Evolutionary conservation across 2,797 vertebrate species (phyloP), one percentile per base, ranked within the genome.

Genomic region (Taeniopygia guttata): DNA sequence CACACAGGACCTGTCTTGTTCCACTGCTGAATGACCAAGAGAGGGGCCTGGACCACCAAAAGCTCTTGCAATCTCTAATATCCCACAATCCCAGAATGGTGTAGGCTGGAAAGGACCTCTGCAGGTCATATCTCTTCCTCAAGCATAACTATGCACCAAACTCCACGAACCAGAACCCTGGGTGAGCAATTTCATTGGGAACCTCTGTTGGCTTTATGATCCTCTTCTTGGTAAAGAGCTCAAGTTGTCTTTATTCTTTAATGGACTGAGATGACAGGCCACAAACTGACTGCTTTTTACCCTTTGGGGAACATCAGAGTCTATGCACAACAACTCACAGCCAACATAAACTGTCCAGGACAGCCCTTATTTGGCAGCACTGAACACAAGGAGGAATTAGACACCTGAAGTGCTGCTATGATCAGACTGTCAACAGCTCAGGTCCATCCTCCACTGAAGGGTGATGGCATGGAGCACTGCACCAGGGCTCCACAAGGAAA

Each of bases 241-340:
- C 40, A 32, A 29, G 40, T 27, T 49, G 22, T 58, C 46, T 84
- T 90, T 54, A 49, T 20, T 75, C 60, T 75, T 92, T 68, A 72
- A 86, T 2, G 26, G 36, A 51, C 69, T 69, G 43, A 87, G 55
- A 88, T 51, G n/a, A 83, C 60, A 49, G 34, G 52, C 42, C 58
- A 93, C 60, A 86, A 43, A 89, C n/a, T n/a, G n/a, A 82, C 40
- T 62, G 13, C 13, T 63, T 87, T 84, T 82, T 20, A 48, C 8
- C 9, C 48, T 58, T 49, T 5, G 70, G 42, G 52, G 42, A 84
- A 22, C 38, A 87, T 63, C 45, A 87, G 34, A 64, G 17, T 6
- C 16, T 22, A 55, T 55, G 46, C 21, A 42, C n/a, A 93, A 48
- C 42, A 84, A 84, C 46, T 64, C 70, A 51, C 20, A 82, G 60